Base-by-base conservation (phyloP, 2,797 vertebrate species). In the Danio kyathit region DNA sequence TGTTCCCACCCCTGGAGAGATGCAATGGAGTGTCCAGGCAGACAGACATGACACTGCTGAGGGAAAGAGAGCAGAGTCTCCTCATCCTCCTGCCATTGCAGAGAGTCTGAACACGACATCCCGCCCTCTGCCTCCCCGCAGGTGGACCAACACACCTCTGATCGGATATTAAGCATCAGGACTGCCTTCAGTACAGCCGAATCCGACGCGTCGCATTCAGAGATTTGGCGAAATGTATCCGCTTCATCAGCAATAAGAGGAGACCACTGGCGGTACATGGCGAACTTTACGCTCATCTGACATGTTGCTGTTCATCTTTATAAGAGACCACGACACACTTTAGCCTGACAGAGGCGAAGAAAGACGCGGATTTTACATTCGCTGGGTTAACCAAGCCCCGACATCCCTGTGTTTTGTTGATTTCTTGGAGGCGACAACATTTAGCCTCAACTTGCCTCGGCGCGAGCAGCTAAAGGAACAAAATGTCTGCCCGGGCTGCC, bases 401-500 rank as follows among this genome's bases (percentile, higher is more conserved):
- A 12, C 4, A 76, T 44, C 56, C 48, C 44, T 21, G 17, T 29
- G 49, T 61, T 61, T 69, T 44, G 13, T 61, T 63, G 16, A 51
- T 66, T 46, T 48, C 38, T 64, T 72, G 52, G 76, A 65, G 41
- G 74, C 64, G 51, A 80, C 82, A 80, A 80, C 79, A 67, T 81
- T 76, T 72, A 70, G 56, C 76, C 77, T 82, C 86, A 91, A 90
- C 79, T 86, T 89, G 89, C 88, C 82, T 84, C 84, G 71, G 69
- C 76, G 77, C 6, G 66, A 43, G 66, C 71, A 79, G 80, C 83
- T 84, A 74, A 78, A 83, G 87, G 86, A 88, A 95, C 94, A 94
- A 95, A 94, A 95, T 95, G 94, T 95, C 93, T 93, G 93, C 92
- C 93, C 89, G 92, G 72, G 88, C 92, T 74, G 91, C 90, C 83